phyloP scores from a whole-genome alignment of 2,113 vertebrate species.

The Alethe castanea region DNA sequence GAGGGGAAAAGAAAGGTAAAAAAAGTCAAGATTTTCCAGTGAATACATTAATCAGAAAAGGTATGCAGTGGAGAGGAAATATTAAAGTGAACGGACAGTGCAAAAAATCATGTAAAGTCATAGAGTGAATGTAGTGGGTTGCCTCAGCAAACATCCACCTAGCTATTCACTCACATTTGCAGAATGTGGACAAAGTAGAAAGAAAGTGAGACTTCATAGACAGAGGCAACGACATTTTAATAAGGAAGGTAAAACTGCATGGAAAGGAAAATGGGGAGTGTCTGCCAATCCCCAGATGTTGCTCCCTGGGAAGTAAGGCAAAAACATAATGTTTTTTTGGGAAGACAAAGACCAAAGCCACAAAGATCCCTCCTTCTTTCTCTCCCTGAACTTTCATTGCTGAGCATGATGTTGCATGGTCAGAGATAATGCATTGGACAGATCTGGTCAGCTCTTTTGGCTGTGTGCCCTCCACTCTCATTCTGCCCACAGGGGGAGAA shows the following conservation, averaged over 20 bases:
- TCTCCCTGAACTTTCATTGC: neutral
- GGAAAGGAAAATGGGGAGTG: neutral
- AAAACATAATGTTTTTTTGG: neutral
- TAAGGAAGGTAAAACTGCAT: neutral
- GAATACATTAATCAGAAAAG: neutral
- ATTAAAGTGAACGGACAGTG: neutral
- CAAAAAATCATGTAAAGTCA: neutral
- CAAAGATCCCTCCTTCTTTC: neutral
- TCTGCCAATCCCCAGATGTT: neutral
- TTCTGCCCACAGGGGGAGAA: neutral
- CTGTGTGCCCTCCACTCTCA: neutral
- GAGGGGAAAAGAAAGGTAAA: neutral
- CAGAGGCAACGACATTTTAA: neutral
- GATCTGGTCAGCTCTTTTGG: neutral
- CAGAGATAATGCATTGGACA: accelerated
- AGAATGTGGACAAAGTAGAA: neutral
- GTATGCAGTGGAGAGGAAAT: neutral
- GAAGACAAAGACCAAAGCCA: neutral
- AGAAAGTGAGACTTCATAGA: neutral
- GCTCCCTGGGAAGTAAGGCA: neutral
- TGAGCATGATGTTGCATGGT: accelerated
- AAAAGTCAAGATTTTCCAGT: neutral
- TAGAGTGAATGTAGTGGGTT: neutral
- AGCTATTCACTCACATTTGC: neutral
- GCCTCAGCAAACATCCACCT: neutral